phyloP scores from a whole-genome alignment of 2,888 invertebrate species.

The Alloplasta piceator region DNA sequence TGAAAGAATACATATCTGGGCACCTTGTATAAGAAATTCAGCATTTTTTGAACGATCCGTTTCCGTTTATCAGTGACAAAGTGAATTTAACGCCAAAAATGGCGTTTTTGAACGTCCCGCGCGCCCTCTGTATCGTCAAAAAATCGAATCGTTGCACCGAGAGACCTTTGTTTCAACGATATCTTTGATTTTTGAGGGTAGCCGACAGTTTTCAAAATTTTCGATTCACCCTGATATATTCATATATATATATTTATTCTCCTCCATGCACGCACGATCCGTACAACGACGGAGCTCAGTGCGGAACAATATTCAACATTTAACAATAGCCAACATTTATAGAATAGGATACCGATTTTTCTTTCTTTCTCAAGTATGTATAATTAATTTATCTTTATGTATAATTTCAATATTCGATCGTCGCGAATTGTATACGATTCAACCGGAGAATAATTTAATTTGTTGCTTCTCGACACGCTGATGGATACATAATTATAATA shows the following conservation, averaged over 20 bases:
- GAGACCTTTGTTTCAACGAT: too few relatives aligned
- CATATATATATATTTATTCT: neutral
- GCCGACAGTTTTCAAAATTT: too few relatives aligned
- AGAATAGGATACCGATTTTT: constrained; percentile 82
- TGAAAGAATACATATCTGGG: too few relatives aligned
- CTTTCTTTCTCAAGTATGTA: constrained; percentile 70
- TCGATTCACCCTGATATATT: too few relatives aligned
- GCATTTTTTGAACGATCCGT: too few relatives aligned
- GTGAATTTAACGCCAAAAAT: too few relatives aligned
- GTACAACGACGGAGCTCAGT: constrained; percentile 69
- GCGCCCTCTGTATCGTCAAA: too few relatives aligned
- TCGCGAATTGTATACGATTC: constrained; percentile 41
- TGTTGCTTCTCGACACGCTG: constrained; percentile 52
- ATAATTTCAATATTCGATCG: constrained; percentile 58
- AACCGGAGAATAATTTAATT: constrained; percentile 1
- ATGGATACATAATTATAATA: neutral
- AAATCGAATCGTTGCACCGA: too few relatives aligned
- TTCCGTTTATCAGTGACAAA: too few relatives aligned
- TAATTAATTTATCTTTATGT: constrained; percentile 70
- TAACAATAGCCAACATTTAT: constrained; percentile 83
- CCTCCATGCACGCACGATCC: constrained; percentile 41
- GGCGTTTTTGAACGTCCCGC: too few relatives aligned
- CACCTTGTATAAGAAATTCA: too few relatives aligned
- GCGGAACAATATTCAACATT: constrained; percentile 82
- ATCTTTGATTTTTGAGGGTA: too few relatives aligned